Base-by-base conservation (phyloP, 2,797 vertebrate genomes). In the Liasis olivaceus region DNA sequence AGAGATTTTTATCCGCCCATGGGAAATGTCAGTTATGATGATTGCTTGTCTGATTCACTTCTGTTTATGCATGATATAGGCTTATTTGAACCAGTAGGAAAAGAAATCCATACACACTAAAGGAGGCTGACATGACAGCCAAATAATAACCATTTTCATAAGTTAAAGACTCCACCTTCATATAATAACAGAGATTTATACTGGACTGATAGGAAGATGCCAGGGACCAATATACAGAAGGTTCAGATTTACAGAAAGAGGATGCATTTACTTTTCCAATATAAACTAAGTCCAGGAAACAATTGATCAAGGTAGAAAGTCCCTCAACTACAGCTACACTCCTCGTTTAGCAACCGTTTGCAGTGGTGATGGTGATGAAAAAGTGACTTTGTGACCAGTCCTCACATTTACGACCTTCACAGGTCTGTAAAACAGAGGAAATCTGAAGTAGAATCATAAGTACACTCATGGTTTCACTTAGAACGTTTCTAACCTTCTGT, bases 1-100 rank as follows among this genome's bases (percentile, higher is more conserved):
- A 28, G 31, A 59, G 9, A 28, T 42, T 91, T 7, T 85, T 91
- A 56, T 87, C 59, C 26, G 0, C 24, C 69, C 54, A 92, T 64
- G 54, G 15, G 69, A 26, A 2, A 0, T 77, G 56, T 22, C 92
- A 88, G 62, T 86, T 91, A 3, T 51, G 86, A 0, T 9, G 85
- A 20, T 14, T 63, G 2, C 81, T 72, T 91, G 13, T 13, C 77
- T 64, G 56, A 9, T 87, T 42, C 90, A 1, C 88, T 28, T 87
- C 91, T 66, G 0, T 8, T 93, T 13, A 1, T 0, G 1, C 28
- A 90, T 31, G 58, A 3, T 11, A 64, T 0, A 28, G 60, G 31
- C 36, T 90, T 86, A 88, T 88, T 87, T 93, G 28, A 93, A 93
- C 5, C n/a, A 31, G 36, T 69, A 63, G 28, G 17, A 88, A 81